A percentile compares a stretch with the other conserved stretches of the same genome.
Evolutionary conservation across 2,888 invertebrate species (phyloP).

Genomic region (Drosophila longiperda): DNA sequence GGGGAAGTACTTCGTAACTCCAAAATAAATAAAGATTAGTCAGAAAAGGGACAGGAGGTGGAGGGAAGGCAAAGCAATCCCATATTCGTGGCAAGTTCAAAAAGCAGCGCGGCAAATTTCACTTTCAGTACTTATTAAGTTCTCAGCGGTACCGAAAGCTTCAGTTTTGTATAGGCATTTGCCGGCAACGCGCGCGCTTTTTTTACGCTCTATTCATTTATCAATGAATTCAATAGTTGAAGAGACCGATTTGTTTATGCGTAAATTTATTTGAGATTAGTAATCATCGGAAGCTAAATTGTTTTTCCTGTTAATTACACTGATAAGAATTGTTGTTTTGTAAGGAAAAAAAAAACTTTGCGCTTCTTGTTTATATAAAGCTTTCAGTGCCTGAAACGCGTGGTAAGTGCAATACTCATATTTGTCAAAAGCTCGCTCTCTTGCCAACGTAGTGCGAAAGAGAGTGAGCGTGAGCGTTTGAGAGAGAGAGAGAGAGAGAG

Average conservation of each 20-base stretch:
- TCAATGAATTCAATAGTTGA: background rate
- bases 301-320: background rate
- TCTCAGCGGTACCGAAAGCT: slow-evolving; percentile 66
- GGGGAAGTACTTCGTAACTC: background rate
- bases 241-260: background rate
- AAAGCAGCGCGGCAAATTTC: background rate
- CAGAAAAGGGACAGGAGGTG: background rate
- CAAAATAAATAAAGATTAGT: slow-evolving; percentile 24
- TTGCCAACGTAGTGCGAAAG: background rate
- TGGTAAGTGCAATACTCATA: slow-evolving; percentile 47
- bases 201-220: background rate
- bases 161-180: slow-evolving; percentile 28
- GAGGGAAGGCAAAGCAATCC: background rate
- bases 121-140: slow-evolving; percentile 54
- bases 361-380: slow-evolving; percentile 52
- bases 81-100: slow-evolving; percentile 11
- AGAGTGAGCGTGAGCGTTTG: background rate
- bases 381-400: slow-evolving; percentile 48
- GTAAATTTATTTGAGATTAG: slow-evolving; percentile 11
- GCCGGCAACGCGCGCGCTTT: slow-evolving; percentile 46
- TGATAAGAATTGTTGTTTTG: slow-evolving; percentile 42
- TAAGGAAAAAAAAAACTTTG: slow-evolving; percentile 29
- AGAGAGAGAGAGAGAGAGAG: background rate
- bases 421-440: slow-evolving; percentile 12
- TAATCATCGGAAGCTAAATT: slow-evolving; percentile 14